These are phyloP conservation scores for Achroia grisella DNA, from an alignment of 1,140 invertebrate species.

Conservation along the genomic window DNA sequence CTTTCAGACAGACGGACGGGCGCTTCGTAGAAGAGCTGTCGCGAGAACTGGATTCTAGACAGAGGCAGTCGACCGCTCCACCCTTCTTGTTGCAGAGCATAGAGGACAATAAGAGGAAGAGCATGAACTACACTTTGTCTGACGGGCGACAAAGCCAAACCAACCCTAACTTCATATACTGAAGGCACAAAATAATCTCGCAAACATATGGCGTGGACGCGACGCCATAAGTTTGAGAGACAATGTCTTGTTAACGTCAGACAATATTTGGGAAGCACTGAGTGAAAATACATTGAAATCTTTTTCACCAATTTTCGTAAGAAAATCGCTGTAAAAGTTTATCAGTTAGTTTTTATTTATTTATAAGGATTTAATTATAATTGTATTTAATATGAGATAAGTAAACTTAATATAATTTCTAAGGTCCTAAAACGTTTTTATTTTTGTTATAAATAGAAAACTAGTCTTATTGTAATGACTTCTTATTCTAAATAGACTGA, in stretches of 20 bases:
- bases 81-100: conserved; percentile 54
- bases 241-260: conserved; percentile 4
- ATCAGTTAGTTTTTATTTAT: conserved; percentile 1
- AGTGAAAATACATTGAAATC: conserved; percentile 42
- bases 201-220: conserved; percentile 48
- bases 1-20: conserved; percentile 61
- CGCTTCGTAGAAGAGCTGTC: conserved; percentile 60
- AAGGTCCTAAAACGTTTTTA: too few relatives aligned
- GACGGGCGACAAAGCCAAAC: conserved; percentile 45
- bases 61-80: conserved; percentile 36
- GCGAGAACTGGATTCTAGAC: conserved; percentile 42
- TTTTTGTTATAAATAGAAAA: too few relatives aligned
- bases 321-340: conserved; percentile 27
- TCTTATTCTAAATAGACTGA: too few relatives aligned
- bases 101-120: conserved; percentile 46
- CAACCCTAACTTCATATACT: conserved; percentile 64
- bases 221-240: conserved; percentile 33
- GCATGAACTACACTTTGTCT: conserved; percentile 21
- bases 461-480: too few relatives aligned
- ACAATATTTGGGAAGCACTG: conserved; percentile 15
- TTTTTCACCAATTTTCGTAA: conserved; percentile 27
- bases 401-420: too few relatives aligned
- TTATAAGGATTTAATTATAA: conserved; percentile 4
- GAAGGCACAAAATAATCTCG: conserved; percentile 23
- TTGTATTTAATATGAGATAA: too few relatives aligned